Conservation (phyloP, 2,888 invertebrate species). For the Drosophila buzzatii region DNA sequence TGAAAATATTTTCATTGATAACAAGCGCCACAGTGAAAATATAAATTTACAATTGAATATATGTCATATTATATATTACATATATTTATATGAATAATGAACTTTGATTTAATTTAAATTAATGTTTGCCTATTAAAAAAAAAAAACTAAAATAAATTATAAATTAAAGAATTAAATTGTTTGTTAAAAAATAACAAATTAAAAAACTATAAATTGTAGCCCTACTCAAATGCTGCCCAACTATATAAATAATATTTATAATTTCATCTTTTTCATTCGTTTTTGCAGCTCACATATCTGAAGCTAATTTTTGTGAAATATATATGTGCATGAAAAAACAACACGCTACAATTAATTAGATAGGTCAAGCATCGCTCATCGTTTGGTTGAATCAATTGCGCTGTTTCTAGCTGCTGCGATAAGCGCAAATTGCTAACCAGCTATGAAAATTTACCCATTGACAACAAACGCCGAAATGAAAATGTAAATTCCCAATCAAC, state of each 20-base stretch:
- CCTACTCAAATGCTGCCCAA: not conserved
- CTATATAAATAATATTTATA: not conserved
- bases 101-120: no score
- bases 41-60: no score
- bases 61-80: no score
- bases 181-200: no score
- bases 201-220: no score
- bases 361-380: slow-evolving; percentile 9
- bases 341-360: slow-evolving; percentile 5
- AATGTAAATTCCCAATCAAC: not conserved
- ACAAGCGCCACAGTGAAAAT: no score
- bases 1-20: no score
- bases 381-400: not conserved
- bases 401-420: slow-evolving; percentile 21
- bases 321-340: not conserved
- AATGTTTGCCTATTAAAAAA: no score
- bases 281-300: not conserved
- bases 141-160: no score
- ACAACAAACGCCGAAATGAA: slow-evolving; percentile 1
- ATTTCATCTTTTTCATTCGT: not conserved
- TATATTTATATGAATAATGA: no score
- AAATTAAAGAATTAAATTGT: no score
- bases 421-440: slow-evolving; percentile 5
- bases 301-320: not conserved
- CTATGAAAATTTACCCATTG: not conserved